A percentile compares a stretch with the other conserved stretches of the same genome.
Evolutionary conservation across 1,140 invertebrate species (phyloP).

Genomic region (Wiebesia pumilae): DNA sequence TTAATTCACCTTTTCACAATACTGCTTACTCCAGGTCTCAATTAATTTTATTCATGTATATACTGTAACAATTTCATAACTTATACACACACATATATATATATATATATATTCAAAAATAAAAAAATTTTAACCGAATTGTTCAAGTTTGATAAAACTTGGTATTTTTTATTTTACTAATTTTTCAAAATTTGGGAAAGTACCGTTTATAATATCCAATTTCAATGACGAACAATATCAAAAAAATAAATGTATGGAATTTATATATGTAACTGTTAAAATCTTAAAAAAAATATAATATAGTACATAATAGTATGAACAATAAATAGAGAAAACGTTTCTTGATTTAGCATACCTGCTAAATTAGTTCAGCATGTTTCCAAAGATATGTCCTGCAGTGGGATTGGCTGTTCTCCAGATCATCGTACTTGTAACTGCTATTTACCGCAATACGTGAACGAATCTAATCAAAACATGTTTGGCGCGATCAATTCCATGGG

Average conservation of each 20-base stretch:
- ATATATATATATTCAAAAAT: background rate
- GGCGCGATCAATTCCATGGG: background rate
- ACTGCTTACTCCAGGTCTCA: slow-evolving; percentile 17
- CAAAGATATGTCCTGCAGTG: slow-evolving; percentile 5
- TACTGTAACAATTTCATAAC: background rate
- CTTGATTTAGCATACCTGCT: slow-evolving; percentile 5
- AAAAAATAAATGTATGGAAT: too few relatives aligned
- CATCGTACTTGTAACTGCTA: slow-evolving; percentile 19
- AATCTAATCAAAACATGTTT: background rate
- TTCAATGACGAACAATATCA: too few relatives aligned
- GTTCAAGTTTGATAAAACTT: background rate
- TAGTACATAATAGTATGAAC: background rate
- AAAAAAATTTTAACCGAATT: background rate
- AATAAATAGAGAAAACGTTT: slow-evolving; percentile 34
- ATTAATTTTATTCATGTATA: background rate
- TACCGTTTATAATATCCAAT: background rate
- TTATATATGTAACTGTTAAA: background rate
- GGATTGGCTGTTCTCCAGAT: background rate
- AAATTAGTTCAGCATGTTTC: slow-evolving; percentile 14
- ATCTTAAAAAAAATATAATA: background rate
- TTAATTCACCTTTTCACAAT: slow-evolving; percentile 15
- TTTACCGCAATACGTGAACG: background rate
- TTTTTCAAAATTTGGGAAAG: background rate
- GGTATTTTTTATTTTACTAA: background rate
- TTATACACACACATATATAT: background rate